phyloP scores from a whole-genome alignment of 2,113 vertebrate species.

The Rhinichthys klamathensis region DNA sequence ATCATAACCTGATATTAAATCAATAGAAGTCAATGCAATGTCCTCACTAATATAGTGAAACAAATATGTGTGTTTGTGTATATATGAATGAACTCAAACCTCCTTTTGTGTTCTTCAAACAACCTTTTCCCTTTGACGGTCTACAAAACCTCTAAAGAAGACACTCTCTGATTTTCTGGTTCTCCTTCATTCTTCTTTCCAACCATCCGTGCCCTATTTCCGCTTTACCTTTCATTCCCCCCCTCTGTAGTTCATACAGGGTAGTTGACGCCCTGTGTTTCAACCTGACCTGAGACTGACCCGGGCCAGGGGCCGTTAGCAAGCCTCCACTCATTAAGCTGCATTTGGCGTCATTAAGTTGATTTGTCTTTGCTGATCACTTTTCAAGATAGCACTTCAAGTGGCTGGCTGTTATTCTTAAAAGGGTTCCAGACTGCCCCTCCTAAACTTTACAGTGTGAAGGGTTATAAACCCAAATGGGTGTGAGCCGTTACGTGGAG shows the following conservation, averaged over 20 bases:
- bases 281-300: slow-evolving; percentile 69
- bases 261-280: slow-evolving; percentile 61
- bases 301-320: slow-evolving; percentile 23
- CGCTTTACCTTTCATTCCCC: neutral
- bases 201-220: neutral
- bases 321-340: slow-evolving; percentile 74
- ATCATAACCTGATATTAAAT: too few species aligned
- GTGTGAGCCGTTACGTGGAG: slow-evolving; percentile 56
- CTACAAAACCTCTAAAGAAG: neutral
- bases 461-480: slow-evolving; percentile 64
- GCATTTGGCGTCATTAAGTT: slow-evolving; percentile 80
- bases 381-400: slow-evolving; percentile 83
- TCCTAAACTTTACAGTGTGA: slow-evolving; percentile 67
- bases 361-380: slow-evolving; percentile 78
- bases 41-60: too few species aligned
- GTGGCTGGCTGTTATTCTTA: slow-evolving; percentile 70
- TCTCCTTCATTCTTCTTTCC: slow-evolving; percentile 32
- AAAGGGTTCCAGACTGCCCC: slow-evolving; percentile 69
- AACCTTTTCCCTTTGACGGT: neutral
- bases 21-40: too few species aligned
- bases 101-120: neutral
- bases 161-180: neutral
- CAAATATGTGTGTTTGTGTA: too few species aligned
- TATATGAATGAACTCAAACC: neutral
- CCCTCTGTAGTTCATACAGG: slow-evolving; percentile 27